phyloP scores from a whole-genome alignment of 1,140 invertebrate genomes.

The Lordiphosa collinella region DNA sequence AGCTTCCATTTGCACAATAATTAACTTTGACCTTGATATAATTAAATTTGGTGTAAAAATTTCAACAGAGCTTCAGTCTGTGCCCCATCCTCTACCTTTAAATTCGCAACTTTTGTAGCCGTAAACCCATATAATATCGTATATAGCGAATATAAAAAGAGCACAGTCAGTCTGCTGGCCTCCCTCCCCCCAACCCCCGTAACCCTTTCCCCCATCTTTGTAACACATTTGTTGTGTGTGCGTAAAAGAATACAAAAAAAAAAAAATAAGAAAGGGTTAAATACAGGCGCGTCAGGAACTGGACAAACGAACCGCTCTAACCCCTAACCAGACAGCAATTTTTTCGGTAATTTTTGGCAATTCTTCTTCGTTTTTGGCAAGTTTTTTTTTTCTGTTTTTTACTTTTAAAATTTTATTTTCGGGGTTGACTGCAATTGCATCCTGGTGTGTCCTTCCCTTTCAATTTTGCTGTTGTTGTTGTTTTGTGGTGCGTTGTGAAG shows the following conservation, averaged over 20 bases:
- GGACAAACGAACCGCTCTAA: no score
- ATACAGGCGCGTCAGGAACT: no score
- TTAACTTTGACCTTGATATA: no score
- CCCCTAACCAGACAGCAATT: conserved; percentile 1
- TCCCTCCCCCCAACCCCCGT: no score
- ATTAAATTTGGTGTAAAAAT: no score
- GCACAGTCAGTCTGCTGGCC: conserved; percentile 41
- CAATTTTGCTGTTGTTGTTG: conserved; percentile 2
- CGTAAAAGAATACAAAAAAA: no score
- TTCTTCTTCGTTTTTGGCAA: conserved; percentile 31
- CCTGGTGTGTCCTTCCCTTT: conserved; percentile 14
- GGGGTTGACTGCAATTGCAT: conserved; percentile 72
- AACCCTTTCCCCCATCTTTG: conserved; percentile 20
- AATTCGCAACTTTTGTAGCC: no score
- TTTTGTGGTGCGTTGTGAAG: conserved; percentile 64
- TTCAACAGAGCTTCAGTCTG: not conserved
- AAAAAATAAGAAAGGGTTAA: no score
- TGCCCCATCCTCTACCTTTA: no score
- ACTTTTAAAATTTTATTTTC: conserved; percentile 31
- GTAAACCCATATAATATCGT: conserved; percentile 53
- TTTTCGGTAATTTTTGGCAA: conserved; percentile 61
- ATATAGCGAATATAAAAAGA: conserved; percentile 56
- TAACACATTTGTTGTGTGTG: conserved; percentile 30
- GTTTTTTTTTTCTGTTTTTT: conserved; percentile 9
- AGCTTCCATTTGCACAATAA: no score